Evolutionary conservation across 2,888 invertebrate genomes (phyloP).

Genomic region (Nipponacmea schrenckii): DNA sequence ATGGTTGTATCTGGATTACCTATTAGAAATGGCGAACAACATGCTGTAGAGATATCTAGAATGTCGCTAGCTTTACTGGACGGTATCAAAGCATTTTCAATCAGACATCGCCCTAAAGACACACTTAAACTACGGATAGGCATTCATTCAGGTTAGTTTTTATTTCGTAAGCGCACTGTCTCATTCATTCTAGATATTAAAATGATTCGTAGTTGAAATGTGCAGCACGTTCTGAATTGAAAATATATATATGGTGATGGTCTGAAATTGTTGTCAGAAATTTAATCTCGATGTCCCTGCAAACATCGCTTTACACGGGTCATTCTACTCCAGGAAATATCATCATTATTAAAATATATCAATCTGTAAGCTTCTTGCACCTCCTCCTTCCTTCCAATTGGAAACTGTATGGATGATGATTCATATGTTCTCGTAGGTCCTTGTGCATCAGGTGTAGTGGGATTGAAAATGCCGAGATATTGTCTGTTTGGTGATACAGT

Average conservation of each 20-base stretch:
- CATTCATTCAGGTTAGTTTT: conserved; percentile 33
- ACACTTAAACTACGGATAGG: conserved; percentile 37
- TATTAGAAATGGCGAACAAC: conserved; percentile 31
- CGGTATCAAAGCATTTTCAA: conserved; percentile 24
- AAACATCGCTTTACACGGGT: too few species aligned
- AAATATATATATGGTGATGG: too few species aligned
- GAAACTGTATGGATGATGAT: too few species aligned
- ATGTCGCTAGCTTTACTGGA: conserved; percentile 28
- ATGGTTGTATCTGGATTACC: conserved; percentile 41
- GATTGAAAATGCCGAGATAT: conserved; percentile 32
- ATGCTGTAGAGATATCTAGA: conserved; percentile 32
- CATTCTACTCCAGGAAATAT: too few species aligned
- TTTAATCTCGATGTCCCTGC: too few species aligned
- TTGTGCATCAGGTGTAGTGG: conserved; percentile 30
- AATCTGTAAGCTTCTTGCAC: too few species aligned
- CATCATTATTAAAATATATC: too few species aligned
- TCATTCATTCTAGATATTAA: too few species aligned
- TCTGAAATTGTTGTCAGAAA: too few species aligned
- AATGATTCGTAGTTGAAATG: too few species aligned
- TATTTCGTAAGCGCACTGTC: not conserved
- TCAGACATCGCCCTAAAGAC: conserved; percentile 31
- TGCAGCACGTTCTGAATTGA: too few species aligned
- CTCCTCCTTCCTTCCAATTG: too few species aligned
- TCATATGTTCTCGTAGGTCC: conserved; percentile 20
- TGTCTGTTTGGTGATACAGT: conserved; percentile 38